Evolutionary conservation across 2,888 invertebrate species (phyloP).

Genomic region (Chaetoderma sp.): DNA sequence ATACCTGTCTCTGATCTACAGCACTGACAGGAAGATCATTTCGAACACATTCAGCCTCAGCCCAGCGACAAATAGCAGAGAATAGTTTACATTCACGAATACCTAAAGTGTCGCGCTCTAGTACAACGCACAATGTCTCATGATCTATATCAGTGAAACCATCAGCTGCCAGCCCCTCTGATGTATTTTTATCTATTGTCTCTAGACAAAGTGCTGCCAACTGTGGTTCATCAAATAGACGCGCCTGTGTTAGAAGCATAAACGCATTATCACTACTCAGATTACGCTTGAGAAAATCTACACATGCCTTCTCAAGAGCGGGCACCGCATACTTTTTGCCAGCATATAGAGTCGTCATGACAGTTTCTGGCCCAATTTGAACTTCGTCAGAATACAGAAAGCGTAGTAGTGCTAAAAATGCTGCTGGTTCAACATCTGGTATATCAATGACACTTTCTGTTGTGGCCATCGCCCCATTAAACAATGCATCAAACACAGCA

Average conservation of each 20-base stretch:
- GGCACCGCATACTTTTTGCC: conserved; percentile 90
- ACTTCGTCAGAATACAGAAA: conserved; percentile 84
- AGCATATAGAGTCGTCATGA: conserved; percentile 87
- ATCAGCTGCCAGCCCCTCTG: conserved; percentile 83
- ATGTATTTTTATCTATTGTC: conserved; percentile 86
- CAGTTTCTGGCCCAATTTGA: conserved; percentile 85
- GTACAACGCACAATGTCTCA: conserved; percentile 81
- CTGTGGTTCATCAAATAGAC: conserved; percentile 86
- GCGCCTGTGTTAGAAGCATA: conserved; percentile 80
- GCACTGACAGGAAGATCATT: conserved; percentile 77
- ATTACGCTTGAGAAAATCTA: conserved; percentile 81
- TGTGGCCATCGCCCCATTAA: conserved; percentile 75
- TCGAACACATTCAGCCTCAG: conserved; percentile 76
- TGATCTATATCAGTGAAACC: conserved; percentile 85
- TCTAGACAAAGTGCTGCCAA: conserved; percentile 84
- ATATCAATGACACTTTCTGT: conserved; percentile 77
- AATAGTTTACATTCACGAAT: conserved; percentile 85
- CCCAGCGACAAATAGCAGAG: conserved; percentile 70
- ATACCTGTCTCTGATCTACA: conserved; percentile 79
- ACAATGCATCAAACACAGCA: conserved; percentile 89
- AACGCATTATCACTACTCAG: conserved; percentile 87
- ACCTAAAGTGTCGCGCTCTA: conserved; percentile 83
- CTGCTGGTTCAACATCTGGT: conserved; percentile 86
- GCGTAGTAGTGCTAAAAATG: conserved; percentile 81
- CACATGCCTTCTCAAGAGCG: conserved; percentile 84